A percentile compares a stretch with the other conserved stretches of the same genome.
Conservation (phyloP, 2,113 vertebrate genomes). For the Anguilla japonica region DNA sequence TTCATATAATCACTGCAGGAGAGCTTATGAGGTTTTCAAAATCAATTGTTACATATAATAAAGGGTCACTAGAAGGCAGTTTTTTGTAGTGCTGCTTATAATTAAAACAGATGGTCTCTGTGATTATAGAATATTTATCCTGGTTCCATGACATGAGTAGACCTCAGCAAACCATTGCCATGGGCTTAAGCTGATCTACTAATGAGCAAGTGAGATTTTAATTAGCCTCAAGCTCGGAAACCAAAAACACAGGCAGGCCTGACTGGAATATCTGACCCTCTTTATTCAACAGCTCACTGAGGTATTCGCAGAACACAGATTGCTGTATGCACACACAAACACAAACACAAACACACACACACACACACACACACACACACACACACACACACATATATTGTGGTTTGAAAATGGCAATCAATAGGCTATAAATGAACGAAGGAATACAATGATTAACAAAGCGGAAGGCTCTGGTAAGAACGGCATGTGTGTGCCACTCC, state of each 20-base stretch:
- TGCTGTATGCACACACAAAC: background rate
- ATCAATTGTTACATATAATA: background rate
- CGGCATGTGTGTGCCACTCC: background rate
- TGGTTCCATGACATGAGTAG: background rate
- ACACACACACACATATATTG: too few species aligned
- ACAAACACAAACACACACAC: too few species aligned
- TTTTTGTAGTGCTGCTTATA: background rate
- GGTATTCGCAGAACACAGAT: background rate
- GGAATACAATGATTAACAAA: background rate
- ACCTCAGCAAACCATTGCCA: background rate
- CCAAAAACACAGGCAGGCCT: constrained; percentile 9
- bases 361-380: too few species aligned
- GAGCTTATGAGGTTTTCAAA: background rate
- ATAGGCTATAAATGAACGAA: background rate
- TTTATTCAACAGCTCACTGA: background rate
- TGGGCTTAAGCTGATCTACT: background rate
- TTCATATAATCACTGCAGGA: background rate
- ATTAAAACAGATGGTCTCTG: constrained; percentile 22
- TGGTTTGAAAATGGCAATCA: background rate
- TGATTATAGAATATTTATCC: constrained; percentile 13
- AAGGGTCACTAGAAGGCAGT: background rate
- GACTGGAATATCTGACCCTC: background rate
- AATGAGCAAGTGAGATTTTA: constrained; percentile 4
- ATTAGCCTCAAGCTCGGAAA: background rate
- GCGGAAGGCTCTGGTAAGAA: background rate